Conservation (phyloP, 2,888 invertebrate genomes). For the Callimorpha dominula region DNA sequence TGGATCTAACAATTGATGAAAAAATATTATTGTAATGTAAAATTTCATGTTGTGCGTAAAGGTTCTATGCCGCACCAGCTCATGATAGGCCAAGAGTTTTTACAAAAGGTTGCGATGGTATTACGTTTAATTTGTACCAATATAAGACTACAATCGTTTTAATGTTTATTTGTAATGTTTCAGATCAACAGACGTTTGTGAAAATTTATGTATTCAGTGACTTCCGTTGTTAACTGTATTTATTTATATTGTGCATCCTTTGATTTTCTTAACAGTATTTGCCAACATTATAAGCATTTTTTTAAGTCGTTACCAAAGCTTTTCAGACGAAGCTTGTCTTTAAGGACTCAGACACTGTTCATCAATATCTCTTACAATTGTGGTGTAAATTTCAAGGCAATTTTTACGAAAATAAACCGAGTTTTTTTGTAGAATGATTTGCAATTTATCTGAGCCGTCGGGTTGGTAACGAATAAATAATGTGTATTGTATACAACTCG, state of each 20-base stretch:
- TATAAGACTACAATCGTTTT: too few relatives aligned
- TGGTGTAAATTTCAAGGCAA: not conserved
- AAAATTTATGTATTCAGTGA: too few relatives aligned
- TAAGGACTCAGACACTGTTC: not conserved
- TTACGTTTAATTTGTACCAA: too few relatives aligned
- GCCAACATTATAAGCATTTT: not conserved
- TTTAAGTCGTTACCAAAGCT: not conserved
- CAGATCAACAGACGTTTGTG: too few relatives aligned
- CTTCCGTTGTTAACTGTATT: not conserved
- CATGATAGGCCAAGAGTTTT: too few relatives aligned
- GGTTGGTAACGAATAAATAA: constrained; percentile 6
- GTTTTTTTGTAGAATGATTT: not conserved
- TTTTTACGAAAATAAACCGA: not conserved
- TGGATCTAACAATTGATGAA: too few relatives aligned
- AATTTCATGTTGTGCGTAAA: too few relatives aligned
- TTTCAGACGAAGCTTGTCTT: not conserved
- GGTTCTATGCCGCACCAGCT: too few relatives aligned
- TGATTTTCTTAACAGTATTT: not conserved
- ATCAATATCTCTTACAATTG: not conserved
- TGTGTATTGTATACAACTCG: constrained; percentile 12
- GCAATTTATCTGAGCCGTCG: constrained; percentile 5
- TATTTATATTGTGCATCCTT: not conserved
- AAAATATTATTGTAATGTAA: too few relatives aligned
- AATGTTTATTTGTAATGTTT: too few relatives aligned
- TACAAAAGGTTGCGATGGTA: too few relatives aligned